Percentiles rank a stretch among this genome's conserved stretches.
Conservation (phyloP, 2,888 invertebrate species). For the Chrysomela aeneicollis region DNA sequence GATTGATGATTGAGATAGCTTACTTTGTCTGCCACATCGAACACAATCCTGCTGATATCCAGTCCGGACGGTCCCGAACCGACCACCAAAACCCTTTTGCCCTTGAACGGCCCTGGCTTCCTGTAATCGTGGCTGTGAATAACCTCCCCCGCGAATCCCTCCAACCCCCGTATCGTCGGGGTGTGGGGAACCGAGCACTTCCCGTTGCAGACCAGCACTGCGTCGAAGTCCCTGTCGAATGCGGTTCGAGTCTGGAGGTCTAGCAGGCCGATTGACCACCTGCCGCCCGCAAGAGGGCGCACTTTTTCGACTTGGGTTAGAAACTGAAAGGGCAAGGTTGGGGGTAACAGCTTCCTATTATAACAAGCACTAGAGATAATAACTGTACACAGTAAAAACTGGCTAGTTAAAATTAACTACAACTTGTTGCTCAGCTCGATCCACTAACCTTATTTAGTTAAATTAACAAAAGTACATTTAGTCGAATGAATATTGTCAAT, state of each 20-base stretch:
- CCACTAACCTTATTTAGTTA: too few species aligned
- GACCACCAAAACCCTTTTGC: conserved; percentile 75
- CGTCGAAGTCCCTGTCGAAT: conserved; percentile 71
- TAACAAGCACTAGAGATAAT: too few species aligned
- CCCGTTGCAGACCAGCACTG: conserved; percentile 82
- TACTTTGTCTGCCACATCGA: conserved; percentile 67
- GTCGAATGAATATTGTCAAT: too few species aligned
- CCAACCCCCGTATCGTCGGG: conserved; percentile 72
- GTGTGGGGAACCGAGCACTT: conserved; percentile 80
- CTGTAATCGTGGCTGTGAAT: conserved; percentile 87
- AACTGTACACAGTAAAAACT: too few species aligned
- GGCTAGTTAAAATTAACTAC: too few species aligned
- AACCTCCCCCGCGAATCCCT: conserved; percentile 66
- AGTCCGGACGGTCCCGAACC: conserved; percentile 88
- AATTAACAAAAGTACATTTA: too few species aligned
- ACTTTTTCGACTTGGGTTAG: conserved; percentile 49
- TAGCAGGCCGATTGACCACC: conserved; percentile 70
- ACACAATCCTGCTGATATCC: conserved; percentile 74
- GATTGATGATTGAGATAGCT: too few species aligned
- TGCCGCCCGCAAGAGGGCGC: conserved; percentile 59
- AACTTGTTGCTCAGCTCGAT: too few species aligned
- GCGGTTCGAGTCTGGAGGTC: conserved; percentile 64
- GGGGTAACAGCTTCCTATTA: too few species aligned
- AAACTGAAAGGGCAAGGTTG: conserved; percentile 51
- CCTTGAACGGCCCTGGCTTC: conserved; percentile 70